phyloP scores from a whole-genome alignment of 1,140 invertebrate genomes.

The Colletes latitarsis region DNA sequence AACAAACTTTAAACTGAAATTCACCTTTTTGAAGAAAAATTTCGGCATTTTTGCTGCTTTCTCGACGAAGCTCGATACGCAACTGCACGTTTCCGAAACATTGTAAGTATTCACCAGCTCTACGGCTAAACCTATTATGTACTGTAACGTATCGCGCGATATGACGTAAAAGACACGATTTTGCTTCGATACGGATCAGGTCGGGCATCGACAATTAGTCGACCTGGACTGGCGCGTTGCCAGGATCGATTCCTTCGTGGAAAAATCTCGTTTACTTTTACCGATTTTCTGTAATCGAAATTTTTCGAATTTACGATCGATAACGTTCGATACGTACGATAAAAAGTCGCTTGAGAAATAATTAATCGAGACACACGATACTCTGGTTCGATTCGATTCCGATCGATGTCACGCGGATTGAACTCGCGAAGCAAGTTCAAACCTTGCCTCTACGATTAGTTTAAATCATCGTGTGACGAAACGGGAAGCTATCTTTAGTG shows the following conservation, averaged over 20 bases:
- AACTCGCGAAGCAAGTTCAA: not conserved
- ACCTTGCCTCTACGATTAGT: slow-evolving; percentile 45
- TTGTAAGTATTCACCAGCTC: slow-evolving; percentile 66
- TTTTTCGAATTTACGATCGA: not conserved
- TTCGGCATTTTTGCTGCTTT: slow-evolving; percentile 62
- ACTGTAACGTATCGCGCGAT: slow-evolving; percentile 37
- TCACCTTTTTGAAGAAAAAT: slow-evolving; percentile 67
- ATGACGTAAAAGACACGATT: slow-evolving; percentile 47
- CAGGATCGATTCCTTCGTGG: slow-evolving; percentile 5
- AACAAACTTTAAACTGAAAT: too few species aligned
- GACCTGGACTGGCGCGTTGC: slow-evolving; percentile 19
- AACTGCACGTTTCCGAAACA: slow-evolving; percentile 58
- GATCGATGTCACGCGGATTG: not conserved
- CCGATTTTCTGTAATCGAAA: too few species aligned
- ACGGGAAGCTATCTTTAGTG: slow-evolving; percentile 57
- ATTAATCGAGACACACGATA: too few species aligned
- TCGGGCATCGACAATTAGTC: slow-evolving; percentile 26
- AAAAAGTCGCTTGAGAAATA: too few species aligned
- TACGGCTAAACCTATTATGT: slow-evolving; percentile 68
- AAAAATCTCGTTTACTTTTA: not conserved
- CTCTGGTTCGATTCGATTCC: not conserved
- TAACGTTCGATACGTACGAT: not conserved
- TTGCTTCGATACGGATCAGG: slow-evolving; percentile 9
- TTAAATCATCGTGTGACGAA: slow-evolving; percentile 42
- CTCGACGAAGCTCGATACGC: slow-evolving; percentile 1